Percentiles rank a stretch among this genome's conserved stretches.
phyloP scores from a whole-genome alignment of 1,140 invertebrate species.

The Drosophila repleta region DNA sequence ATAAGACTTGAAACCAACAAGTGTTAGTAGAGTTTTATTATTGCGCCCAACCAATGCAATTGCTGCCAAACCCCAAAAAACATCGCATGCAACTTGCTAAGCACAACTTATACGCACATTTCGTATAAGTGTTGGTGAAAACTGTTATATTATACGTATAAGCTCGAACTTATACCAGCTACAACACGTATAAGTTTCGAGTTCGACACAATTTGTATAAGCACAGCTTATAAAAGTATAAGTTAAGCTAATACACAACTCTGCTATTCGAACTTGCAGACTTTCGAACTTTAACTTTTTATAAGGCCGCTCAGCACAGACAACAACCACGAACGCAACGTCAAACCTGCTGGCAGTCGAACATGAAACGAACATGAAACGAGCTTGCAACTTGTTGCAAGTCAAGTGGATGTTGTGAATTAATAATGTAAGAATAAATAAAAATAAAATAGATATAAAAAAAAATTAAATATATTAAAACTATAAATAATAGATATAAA shows the following conservation, averaged over 20 bases:
- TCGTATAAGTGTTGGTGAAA: conserved; percentile 5
- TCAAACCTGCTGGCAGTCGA: conserved; percentile 18
- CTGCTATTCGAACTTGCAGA: neutral
- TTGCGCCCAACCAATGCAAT: neutral
- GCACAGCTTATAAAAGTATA: neutral
- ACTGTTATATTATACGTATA: conserved; percentile 19
- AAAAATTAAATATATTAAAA: neutral
- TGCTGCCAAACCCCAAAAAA: conserved; percentile 3
- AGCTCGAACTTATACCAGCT: conserved; percentile 10
- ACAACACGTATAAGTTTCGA: conserved; percentile 8
- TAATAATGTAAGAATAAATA: neutral
- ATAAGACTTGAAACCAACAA: conserved; percentile 12
- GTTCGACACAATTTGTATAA: conserved; percentile 1
- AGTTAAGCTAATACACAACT: neutral
- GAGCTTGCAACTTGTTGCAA: conserved; percentile 23
- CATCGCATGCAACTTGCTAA: conserved; percentile 3
- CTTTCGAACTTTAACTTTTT: conserved; percentile 1
- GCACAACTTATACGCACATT: conserved; percentile 16
- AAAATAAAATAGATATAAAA: neutral
- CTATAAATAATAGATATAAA: neutral
- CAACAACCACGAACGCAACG: conserved; percentile 27
- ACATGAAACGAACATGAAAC: neutral
- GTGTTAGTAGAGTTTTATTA: neutral
- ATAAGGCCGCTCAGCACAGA: conserved; percentile 45
- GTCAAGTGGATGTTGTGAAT: neutral